Evolutionary conservation across 2,797 vertebrate species (phyloP).

Genomic region (Anniella stebbinsi): DNA sequence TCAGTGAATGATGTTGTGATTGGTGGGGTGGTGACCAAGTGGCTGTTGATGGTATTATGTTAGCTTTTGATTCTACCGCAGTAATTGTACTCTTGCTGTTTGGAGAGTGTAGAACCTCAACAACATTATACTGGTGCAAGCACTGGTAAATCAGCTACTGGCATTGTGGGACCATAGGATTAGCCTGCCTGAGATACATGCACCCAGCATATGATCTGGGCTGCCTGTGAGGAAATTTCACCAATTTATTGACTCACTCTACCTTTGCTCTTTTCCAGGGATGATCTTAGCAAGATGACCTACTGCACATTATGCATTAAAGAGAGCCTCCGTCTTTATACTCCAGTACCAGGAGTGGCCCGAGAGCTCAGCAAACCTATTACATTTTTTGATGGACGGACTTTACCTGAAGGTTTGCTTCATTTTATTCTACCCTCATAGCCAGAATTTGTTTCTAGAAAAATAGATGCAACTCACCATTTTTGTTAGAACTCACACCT

Average conservation of each 20-base stretch:
- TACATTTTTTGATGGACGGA: slow-evolving; percentile 89
- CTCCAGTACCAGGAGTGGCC: slow-evolving; percentile 80
- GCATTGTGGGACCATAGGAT: not conserved
- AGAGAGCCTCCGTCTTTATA: slow-evolving; percentile 88
- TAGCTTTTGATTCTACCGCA: not conserved
- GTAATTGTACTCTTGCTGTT: not conserved
- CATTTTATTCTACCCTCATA: not conserved
- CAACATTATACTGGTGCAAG: not conserved
- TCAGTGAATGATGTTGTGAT: not conserved
- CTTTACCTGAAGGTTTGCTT: slow-evolving; percentile 85
- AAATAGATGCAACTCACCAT: not conserved
- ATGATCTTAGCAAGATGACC: slow-evolving; percentile 87
- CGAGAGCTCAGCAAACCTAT: slow-evolving; percentile 83
- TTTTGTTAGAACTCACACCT: not conserved
- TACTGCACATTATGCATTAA: slow-evolving; percentile 95
- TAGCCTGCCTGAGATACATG: not conserved
- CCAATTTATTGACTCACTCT: not conserved
- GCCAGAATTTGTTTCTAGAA: not conserved
- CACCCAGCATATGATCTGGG: not conserved
- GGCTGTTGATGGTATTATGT: not conserved
- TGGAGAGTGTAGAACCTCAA: too few relatives aligned
- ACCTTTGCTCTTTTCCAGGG: slow-evolving; percentile 78
- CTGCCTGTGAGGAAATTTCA: not conserved
- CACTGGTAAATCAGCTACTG: not conserved
- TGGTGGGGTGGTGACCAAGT: not conserved